These are phyloP conservation scores for Ephestia elutella DNA, from an alignment of 1,140 invertebrate species.

Conservation along the genomic window DNA sequence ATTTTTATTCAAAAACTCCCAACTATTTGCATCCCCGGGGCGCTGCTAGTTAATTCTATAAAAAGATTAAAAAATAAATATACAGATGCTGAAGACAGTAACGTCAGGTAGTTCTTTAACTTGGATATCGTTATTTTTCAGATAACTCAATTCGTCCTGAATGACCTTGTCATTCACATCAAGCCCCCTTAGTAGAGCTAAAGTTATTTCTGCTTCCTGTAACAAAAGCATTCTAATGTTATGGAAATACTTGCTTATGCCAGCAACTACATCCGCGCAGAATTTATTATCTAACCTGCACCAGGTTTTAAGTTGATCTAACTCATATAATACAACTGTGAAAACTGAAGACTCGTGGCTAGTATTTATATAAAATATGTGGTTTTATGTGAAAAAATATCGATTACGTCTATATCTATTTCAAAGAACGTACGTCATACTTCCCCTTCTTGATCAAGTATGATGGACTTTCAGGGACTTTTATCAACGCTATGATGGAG, in stretches of 20 bases:
- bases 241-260: too few species aligned
- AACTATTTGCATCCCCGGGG: too few species aligned
- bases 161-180: background rate
- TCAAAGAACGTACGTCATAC: slow-evolving; percentile 42
- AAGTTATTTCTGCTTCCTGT: slow-evolving; percentile 25
- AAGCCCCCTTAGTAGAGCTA: slow-evolving; percentile 26
- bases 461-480: slow-evolving; percentile 43
- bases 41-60: too few species aligned
- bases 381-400: too few species aligned
- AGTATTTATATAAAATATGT: too few species aligned
- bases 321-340: too few species aligned
- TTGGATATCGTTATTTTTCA: slow-evolving; percentile 27
- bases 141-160: background rate
- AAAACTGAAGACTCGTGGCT: too few species aligned
- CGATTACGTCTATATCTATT: too few species aligned
- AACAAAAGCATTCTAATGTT: slow-evolving; percentile 14
- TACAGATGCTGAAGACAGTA: slow-evolving; percentile 25
- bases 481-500: slow-evolving; percentile 24
- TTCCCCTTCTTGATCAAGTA: slow-evolving; percentile 39
- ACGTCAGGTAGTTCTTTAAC: slow-evolving; percentile 26
- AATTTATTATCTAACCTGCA: too few species aligned
- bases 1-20: too few species aligned
- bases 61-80: slow-evolving; percentile 9
- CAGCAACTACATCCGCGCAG: too few species aligned
- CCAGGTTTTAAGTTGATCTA: too few species aligned